phyloP scores from a whole-genome alignment of 1,140 invertebrate species.

The Scaptodrosophila lebanonensis region DNA sequence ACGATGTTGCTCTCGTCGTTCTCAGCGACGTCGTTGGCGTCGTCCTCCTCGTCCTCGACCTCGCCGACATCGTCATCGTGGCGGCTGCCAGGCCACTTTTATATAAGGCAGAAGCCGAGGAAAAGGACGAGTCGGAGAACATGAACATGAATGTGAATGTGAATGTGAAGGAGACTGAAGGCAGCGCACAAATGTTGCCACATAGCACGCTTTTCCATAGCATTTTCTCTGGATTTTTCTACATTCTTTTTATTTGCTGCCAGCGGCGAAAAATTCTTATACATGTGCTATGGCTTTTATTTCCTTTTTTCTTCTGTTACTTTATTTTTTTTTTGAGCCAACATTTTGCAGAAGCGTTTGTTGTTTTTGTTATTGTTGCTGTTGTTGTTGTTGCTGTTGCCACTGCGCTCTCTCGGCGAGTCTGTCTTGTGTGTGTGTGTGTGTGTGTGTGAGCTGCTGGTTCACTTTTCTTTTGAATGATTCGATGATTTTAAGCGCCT shows the following conservation, averaged over 20 bases:
- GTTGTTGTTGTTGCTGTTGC: constrained; percentile 6
- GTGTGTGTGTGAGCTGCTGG: constrained; percentile 59
- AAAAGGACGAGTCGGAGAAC: constrained; percentile 44
- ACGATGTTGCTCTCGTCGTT: constrained; percentile 17
- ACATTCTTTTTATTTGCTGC: constrained; percentile 65
- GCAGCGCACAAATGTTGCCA: constrained; percentile 20
- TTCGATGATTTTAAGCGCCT: constrained; percentile 78
- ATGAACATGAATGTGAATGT: no score
- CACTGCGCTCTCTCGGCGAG: constrained; percentile 23
- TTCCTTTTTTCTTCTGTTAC: constrained; percentile 24
- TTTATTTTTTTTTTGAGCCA: constrained; percentile 14
- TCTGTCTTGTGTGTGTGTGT: constrained; percentile 22
- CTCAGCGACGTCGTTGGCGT: constrained; percentile 28
- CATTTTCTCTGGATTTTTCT: constrained; percentile 44
- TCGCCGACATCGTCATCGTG: constrained; percentile 10
- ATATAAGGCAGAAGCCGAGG: constrained; percentile 61
- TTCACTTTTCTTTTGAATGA: constrained; percentile 77
- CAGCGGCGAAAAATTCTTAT: constrained; percentile 68
- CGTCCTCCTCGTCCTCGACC: constrained; percentile 15
- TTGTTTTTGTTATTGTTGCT: no score
- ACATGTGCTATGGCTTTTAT: constrained; percentile 48
- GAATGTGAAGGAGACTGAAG: no score
- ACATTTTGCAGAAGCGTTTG: constrained; percentile 14
- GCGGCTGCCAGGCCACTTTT: constrained; percentile 50
- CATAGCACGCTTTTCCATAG: constrained; percentile 6